Evolutionary conservation across 2,113 vertebrate species (phyloP), one percentile per base, ranked within the genome.

Genomic region (Aspiorhynchus laticeps): DNA sequence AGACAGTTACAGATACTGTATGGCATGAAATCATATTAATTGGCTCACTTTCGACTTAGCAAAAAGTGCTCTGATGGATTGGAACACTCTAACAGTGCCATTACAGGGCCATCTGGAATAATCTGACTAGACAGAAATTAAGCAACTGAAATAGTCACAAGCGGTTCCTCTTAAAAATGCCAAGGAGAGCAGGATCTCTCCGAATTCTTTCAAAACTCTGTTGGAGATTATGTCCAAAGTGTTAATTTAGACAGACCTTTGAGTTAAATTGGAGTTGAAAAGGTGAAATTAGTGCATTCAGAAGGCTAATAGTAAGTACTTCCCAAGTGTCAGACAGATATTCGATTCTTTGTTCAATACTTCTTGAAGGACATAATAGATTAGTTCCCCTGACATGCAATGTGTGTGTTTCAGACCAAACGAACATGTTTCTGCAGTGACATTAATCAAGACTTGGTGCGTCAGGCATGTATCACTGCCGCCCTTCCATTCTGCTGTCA

Each of bases 311-410:
- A 82, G 80, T 65, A 59, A 28, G 31, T 80, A 31, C 5, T 8
- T 69, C 17, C 26, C 8, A 67, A 93, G 61, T 63, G 41, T 65
- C 17, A 17, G 80, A 67, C 61, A 89, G 84, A 87, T 91, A 93
- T 93, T 93, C 90, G 91, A 93, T 93, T 87, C 63, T 36, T 88
- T 78, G 89, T 88, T 91, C 90, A 93, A 92, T 94, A 94, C 92
- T 80, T 88, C 75, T 65, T 46, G 33, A 83, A 88, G 79, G 67
- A 88, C 87, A 79, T 87, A 86, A 88, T 90, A 86, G 84, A 89
- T 90, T 85, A 59, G 79, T 87, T 63, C 77, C 83, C 46, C 83
- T 61, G 86, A 87, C 65, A n/a, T 14, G 84, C 69, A 75, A 61
- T 86, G 83, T 56, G 19, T 63, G 79, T 85, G 65, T 85, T 90